Conservation (phyloP, 37 sponge, comb jelly and placozoan genomes). For the Mnemiopsis leidyi region DNA sequence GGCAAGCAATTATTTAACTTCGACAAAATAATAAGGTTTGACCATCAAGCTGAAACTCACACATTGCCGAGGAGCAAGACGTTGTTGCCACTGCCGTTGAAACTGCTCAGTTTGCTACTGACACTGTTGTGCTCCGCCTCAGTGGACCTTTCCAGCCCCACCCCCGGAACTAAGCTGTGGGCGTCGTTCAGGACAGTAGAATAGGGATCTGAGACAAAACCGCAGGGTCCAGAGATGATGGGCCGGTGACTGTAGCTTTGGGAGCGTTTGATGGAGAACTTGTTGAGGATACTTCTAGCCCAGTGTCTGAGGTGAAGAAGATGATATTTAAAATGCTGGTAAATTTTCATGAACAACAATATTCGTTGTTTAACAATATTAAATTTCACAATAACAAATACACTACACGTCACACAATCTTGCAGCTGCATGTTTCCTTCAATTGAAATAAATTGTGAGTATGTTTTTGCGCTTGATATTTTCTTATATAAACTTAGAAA, state of each 20-base stretch:
- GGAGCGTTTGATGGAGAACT: slow-evolving; percentile 38
- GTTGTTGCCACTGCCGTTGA: not conserved
- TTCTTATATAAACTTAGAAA: no score
- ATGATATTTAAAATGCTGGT: no score
- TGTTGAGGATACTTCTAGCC: slow-evolving; percentile 36
- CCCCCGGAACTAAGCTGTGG: not conserved
- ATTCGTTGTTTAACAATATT: no score
- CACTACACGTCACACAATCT: no score
- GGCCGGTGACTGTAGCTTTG: slow-evolving; percentile 1
- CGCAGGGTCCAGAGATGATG: slow-evolving; percentile 38
- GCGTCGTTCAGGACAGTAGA: slow-evolving; percentile 7
- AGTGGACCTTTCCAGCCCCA: not conserved
- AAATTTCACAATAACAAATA: no score
- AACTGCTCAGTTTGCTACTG: not conserved
- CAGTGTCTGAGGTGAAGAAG: slow-evolving; percentile 61
- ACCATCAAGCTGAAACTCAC: slow-evolving; percentile 5
- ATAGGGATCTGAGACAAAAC: slow-evolving; percentile 59
- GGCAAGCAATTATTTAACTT: no score
- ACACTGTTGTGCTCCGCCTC: slow-evolving; percentile 15
- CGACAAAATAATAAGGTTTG: no score
- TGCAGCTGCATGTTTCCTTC: no score
- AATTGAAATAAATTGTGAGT: no score
- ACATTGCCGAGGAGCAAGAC: slow-evolving; percentile 17
- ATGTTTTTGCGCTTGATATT: no score
- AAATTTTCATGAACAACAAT: no score